Base-by-base conservation (phyloP, 2,797 vertebrate species). In the Tiaroga cobitis region DNA sequence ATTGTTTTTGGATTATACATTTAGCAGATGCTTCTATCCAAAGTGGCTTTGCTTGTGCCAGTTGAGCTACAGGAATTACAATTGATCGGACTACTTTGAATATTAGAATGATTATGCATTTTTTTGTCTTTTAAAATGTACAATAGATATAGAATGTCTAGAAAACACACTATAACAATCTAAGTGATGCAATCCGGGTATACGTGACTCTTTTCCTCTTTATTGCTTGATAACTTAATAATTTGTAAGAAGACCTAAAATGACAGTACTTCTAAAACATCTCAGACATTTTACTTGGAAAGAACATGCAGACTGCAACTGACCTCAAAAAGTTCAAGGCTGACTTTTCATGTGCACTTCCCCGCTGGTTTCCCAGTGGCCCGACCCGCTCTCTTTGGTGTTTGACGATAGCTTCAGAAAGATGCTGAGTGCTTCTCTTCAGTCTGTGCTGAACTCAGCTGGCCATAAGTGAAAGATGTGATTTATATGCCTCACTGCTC, bases 381-480 rank as follows among this genome's bases (percentile, higher is more conserved):
- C 8, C n/a, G 24, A 56, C 49, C 24, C 11, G 34, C 68, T 81
- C 34, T 29, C 34, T 54, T 72, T 81, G 37, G 5, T 56, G 34
- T 81, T 81, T 81, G 80, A 70, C 9, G 34, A 37, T 16, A 67
- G 61, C 46, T 65, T 67, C 24, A 67, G 43, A 65, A 46, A 83
- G 51, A 70, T 59, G 61, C 65, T 70, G 34, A 59, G 82, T 41
- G 74, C 73, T 59, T 32, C 43, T 84, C 74, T 76, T 37, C 43
- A 39, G 24, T 59, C 34, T 29, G 32, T 69, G 74, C 63, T 82
- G 49, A 69, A 11, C 34, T 84, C 63, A 51, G 61, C 72, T 32
- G 74, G 46, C 46, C 26, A 15, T 21, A 77, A 83, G 24, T 54
- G 41, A 83, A 54, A 68, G n/a, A 73, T 9, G 3, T 68, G 67